A percentile compares a stretch with the other conserved stretches of the same genome.
Evolutionary conservation across 2,888 invertebrate genomes (phyloP).

Genomic region (Spisula subtruncata): DNA sequence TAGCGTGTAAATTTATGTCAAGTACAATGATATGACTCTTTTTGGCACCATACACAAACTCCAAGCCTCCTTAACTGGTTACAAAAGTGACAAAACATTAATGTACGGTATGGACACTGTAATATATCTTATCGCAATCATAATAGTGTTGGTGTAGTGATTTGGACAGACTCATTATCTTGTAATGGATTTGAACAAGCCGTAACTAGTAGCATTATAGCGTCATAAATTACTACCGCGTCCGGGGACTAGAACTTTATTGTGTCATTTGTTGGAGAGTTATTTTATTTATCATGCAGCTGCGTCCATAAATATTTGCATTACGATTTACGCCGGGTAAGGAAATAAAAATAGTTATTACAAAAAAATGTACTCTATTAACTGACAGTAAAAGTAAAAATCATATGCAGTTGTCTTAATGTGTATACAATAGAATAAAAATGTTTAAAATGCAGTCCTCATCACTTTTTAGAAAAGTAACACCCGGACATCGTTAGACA

Average conservation of each 20-base stretch:
- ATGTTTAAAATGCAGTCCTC: too few relatives aligned
- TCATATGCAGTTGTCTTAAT: too few relatives aligned
- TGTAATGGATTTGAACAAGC: constrained; percentile 10
- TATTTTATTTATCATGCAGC: too few relatives aligned
- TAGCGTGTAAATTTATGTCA: neutral
- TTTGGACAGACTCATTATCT: neutral
- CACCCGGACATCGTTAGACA: too few relatives aligned
- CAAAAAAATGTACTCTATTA: too few relatives aligned
- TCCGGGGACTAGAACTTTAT: neutral
- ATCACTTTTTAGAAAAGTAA: too few relatives aligned
- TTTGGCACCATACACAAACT: neutral
- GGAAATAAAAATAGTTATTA: too few relatives aligned
- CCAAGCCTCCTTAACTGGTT: neutral
- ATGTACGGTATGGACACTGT: neutral
- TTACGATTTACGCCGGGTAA: too few relatives aligned
- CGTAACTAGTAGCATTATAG: neutral
- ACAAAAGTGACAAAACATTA: neutral
- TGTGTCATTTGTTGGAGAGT: too few relatives aligned
- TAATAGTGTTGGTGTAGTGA: neutral
- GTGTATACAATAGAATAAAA: too few relatives aligned
- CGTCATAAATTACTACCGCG: neutral
- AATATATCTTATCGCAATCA: constrained; percentile 5
- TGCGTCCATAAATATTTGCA: too few relatives aligned
- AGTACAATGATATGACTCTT: neutral
- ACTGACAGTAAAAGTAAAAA: too few relatives aligned